Evolutionary conservation across 2,113 vertebrate species (phyloP), one percentile per base, ranked within the genome.

Genomic region (Anser brachyrhynchus): DNA sequence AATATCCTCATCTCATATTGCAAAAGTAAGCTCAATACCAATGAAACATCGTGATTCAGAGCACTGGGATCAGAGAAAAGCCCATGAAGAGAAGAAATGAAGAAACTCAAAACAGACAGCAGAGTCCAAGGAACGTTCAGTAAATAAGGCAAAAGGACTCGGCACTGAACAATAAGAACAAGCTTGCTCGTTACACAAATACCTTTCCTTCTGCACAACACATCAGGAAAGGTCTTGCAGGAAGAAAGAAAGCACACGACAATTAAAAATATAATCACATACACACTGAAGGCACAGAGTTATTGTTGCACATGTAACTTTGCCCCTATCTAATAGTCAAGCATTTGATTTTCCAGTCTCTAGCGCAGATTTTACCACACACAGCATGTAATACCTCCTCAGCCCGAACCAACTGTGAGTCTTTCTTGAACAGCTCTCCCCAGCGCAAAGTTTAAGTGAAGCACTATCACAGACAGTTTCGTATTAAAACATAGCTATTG

Each of bases 221-320:
- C 41, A 3, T 14, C 29, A 89, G 52, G 35, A 93, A 71, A 58
- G 41, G 55, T 12, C 18, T 78, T 29, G 8, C 3, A 28, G 22
- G 7, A 23, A 22, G 4, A 31, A 35, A 52, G 20, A 11, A 35
- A 15, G 5, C 10, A 49, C 49, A 73, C 35, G 59, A 8, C 29
- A 15, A 55, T 74, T 65, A 43, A 35, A 70, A 82, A 44, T n/a
- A 78, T 31, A 66, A 74, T 28, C 21, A 37, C 11, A 58, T 16
- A 43, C 3, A 70, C 35, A 31, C 25, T 66, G 31, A 35, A 8
- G 31, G 35, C 22, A 62, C 22, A 75, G 49, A 75, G 49, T 54
- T 67, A n/a, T 35, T 1, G 0, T 23, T 37, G 25, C 15, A 25
- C 3, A 4, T 10, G 8, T n/a, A 46, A 75, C 2, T 3, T 18